A percentile compares a stretch with the other conserved stretches of the same genome.
These are phyloP conservation scores for Sinhomidia bicolor DNA, from an alignment of 2,888 invertebrate genomes.

Conservation along the genomic window DNA sequence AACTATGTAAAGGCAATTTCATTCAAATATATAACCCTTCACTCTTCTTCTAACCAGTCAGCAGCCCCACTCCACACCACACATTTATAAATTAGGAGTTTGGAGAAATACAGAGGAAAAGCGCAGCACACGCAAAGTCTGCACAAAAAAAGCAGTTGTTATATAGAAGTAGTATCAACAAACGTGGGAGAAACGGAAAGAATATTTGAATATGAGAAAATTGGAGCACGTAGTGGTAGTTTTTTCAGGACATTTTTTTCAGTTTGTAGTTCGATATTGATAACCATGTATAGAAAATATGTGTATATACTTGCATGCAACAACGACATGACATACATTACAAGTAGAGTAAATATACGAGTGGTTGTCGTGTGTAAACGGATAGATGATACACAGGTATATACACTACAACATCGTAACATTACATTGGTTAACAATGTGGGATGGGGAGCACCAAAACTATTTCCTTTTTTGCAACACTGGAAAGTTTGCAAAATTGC, in stretches of 20 bases:
- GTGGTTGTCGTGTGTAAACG: conserved; percentile 3
- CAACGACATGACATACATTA: conserved; percentile 44
- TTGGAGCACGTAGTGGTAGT: conserved; percentile 25
- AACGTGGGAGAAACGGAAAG: neutral
- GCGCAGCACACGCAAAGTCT: conserved; percentile 17
- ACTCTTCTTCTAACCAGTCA: neutral
- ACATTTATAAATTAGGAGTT: conserved; percentile 15
- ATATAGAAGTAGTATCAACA: neutral
- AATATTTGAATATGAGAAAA: conserved; percentile 37
- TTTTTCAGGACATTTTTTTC: conserved; percentile 35
- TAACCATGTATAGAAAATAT: neutral
- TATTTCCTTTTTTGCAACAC: conserved; percentile 3
- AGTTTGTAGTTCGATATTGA: conserved; percentile 6
- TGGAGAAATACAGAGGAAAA: neutral
- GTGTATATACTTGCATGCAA: conserved; percentile 4
- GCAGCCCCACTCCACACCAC: neutral
- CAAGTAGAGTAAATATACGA: conserved; percentile 15
- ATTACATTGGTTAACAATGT: too few species aligned
- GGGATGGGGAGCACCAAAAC: neutral
- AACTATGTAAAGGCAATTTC: too few species aligned
- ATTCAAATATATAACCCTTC: neutral
- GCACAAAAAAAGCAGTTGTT: neutral
- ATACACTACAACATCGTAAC: too few species aligned
- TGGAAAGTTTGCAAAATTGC: conserved; percentile 29
- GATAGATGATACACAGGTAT: neutral